A percentile compares a stretch with the other conserved stretches of the same genome.
These are phyloP conservation scores for Pocillopora verrucosa DNA, from an alignment of 64 coral and sea anemone genomes.

Conservation along the genomic window DNA sequence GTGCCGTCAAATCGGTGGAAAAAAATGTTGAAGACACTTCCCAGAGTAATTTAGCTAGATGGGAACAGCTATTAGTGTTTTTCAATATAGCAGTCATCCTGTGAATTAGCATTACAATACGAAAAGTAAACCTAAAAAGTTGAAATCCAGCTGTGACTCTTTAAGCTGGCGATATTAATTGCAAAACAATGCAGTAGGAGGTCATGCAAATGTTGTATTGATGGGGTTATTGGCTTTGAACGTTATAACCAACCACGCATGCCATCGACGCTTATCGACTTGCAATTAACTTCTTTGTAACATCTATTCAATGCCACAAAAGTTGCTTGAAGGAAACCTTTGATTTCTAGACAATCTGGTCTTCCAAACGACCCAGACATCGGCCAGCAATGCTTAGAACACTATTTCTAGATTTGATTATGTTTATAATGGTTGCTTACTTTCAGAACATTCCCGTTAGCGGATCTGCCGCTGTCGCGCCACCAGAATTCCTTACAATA, in stretches of 20 bases:
- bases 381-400: neutral
- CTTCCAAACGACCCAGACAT: neutral
- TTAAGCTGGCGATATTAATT: conserved; percentile 2
- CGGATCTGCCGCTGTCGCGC: neutral
- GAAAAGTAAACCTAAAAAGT: neutral
- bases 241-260: neutral
- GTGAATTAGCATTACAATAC: neutral
- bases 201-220: neutral
- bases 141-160: neutral
- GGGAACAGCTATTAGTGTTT: neutral
- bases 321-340: too few relatives aligned
- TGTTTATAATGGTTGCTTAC: neutral
- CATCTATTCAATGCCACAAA: neutral
- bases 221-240: neutral
- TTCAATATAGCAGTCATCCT: neutral
- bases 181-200: neutral
- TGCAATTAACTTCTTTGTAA: neutral
- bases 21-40: too few relatives aligned
- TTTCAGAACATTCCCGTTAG: neutral
- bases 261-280: neutral
- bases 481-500: conserved; percentile 2
- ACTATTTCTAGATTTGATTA: neutral
- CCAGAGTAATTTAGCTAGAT: too few relatives aligned
- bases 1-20: too few relatives aligned
- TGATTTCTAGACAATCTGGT: neutral